Base-by-base conservation (phyloP, 2,888 invertebrate genomes). In the Aradus depressus region DNA sequence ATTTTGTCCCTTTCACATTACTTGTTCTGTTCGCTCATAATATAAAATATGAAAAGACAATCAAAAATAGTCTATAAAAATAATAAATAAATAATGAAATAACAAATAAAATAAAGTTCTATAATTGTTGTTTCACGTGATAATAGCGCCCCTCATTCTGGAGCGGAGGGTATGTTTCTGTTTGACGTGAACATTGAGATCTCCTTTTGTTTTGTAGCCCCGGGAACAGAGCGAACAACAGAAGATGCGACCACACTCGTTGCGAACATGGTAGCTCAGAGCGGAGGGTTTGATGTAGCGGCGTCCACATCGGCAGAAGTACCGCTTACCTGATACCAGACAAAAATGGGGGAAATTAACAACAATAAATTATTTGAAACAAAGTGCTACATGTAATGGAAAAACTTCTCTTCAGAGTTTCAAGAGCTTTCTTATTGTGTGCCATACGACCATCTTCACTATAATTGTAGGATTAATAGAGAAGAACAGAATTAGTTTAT, bases 231-330 rank as follows among this genome's bases (percentile, higher is more conserved):
- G 23, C 1, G 43, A 28, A 19, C 51, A 54, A 31, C 38, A 43
- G 32, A 54, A 54, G 14, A 28, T 38, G 10, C 49, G 28, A 6
- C 52, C 51, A 43, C 54, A 54, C 28, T 49, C 52, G 26, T 44
- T 41, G 10, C 41, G 32, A 28, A 31, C 23, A 32, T 54, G 54
- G 23, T 44, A 52, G 25, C 35, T 52, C 14, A 52, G 35, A 12
- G 41, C 50, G 25, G 50, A 47, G 5, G 39, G 31, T 32, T 45
- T 45, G 39, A 39, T 44, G 45, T 41, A 51, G 4, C 51, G 18
- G 14, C 39, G 37, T 8, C 51, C 51, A 25, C 51, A 51, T 39
- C 37, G 34, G 23, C 51, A 51, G 39, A 45, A 37, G 38, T 51
- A 41, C 28, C 42, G 41, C 42, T 42, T 35, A 25, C 42, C 42